Base-by-base conservation (phyloP, 2,797 vertebrate genomes). In the Acanthopagrus latus region DNA sequence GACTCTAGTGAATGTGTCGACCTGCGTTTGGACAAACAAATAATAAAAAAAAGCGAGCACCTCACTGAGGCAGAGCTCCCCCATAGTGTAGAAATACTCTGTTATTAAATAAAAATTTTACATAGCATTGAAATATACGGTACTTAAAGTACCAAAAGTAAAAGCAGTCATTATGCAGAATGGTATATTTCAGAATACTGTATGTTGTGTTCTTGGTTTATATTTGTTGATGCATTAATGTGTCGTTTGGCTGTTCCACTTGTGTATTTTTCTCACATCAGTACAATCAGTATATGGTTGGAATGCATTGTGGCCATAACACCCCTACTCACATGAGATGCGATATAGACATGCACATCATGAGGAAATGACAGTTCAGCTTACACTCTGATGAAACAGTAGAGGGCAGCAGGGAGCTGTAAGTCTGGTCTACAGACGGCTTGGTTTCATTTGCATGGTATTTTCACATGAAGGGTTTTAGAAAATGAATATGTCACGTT, bases 331-430 rank as follows among this genome's bases (percentile, higher is more conserved):
- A 21, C 1, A n/a, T 38, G 5, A 33, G 29, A 5, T 29, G 54
- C 18, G 8, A 9, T 18, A 56, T 5, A 56, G 8, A 9, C 18
- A 56, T 18, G 17, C 16, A 10, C 16, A 18, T 18, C 27, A 23
- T 20, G 25, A 17, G 8, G 1, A 54, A 17, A 23, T 16, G 16
- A 63, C 4, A 6, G 11, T 21, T 27, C 2, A 43, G 16, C 16
- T 50, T 17, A 60, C 1, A 41, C 41, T 60, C 14, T 10, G 8
- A 29, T 63, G 12, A 64, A 52, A 71, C 92, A 91, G 69, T 81
- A 91, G 90, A 74, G 86, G 83, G 82, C 85, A 81, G 78, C 33
- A 83, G 44, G 85, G 83, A 65, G 65, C 56, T 55, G 47, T 20
- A 27, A 14, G 2, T 11, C 1, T 10, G 7, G 21, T 10, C 50